Conservation (phyloP, 2,888 invertebrate species). For the Epinotia brunnichana region DNA sequence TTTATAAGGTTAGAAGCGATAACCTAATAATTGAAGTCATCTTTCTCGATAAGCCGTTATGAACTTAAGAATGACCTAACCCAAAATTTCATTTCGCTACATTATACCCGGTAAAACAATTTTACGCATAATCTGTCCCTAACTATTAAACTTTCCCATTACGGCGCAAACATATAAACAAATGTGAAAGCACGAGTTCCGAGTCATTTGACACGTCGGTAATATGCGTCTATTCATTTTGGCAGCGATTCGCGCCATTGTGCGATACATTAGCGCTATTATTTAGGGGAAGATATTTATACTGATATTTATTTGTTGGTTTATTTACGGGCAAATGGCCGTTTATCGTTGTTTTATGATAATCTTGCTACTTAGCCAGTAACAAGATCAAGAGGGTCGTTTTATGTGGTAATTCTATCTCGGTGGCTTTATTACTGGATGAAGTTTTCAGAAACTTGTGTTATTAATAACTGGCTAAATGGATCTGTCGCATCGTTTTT, state of each 20-base stretch:
- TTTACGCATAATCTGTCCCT: constrained; percentile 31
- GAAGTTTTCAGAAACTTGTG: constrained; percentile 2
- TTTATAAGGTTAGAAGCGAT: no score
- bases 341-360: constrained; percentile 71
- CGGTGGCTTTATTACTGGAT: constrained; percentile 1
- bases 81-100: constrained; percentile 1
- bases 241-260: constrained; percentile 59
- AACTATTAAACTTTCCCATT: constrained; percentile 50
- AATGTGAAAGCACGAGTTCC: constrained; percentile 66
- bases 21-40: no score
- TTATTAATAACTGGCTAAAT: background rate
- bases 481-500: background rate
- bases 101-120: constrained; percentile 24
- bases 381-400: constrained; percentile 35
- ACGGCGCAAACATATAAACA: constrained; percentile 59
- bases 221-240: constrained; percentile 66
- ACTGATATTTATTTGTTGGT: constrained; percentile 58
- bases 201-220: constrained; percentile 66
- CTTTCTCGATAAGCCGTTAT: no score
- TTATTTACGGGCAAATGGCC: constrained; percentile 68
- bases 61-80: no score
- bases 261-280: constrained; percentile 59
- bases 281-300: constrained; percentile 53
- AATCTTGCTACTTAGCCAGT: constrained; percentile 52
- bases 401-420: constrained; percentile 28